These are phyloP conservation scores for Catharus bicknelli DNA, from an alignment of 2,113 vertebrate species.

Conservation along the genomic window DNA sequence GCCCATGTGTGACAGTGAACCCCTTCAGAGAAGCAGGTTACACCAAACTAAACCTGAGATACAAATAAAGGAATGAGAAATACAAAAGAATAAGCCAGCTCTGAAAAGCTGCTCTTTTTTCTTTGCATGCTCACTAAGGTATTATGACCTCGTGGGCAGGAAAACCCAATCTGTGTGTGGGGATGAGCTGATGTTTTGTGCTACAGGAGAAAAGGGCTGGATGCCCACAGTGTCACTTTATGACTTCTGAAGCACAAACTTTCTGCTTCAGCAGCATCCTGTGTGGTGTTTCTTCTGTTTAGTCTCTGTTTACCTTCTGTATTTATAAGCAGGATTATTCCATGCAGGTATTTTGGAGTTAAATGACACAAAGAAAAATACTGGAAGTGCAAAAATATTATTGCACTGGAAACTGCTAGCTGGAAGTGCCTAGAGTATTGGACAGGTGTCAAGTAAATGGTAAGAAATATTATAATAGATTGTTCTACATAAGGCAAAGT, in stretches of 20 bases:
- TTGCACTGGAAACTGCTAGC: not conserved
- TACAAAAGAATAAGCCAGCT: not conserved
- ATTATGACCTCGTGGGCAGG: rapidly evolving
- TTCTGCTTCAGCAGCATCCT: not conserved
- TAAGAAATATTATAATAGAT: not conserved
- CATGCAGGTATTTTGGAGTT: not conserved
- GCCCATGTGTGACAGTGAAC: rapidly evolving
- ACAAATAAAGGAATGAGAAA: not conserved
- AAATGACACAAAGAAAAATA: not conserved
- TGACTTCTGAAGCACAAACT: not conserved
- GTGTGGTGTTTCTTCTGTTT: not conserved
- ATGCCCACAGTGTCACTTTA: not conserved
- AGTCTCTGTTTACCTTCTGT: not conserved
- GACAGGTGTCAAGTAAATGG: constrained; percentile 5
- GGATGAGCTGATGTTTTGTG: not conserved
- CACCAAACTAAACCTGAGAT: not conserved
- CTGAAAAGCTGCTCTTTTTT: not conserved
- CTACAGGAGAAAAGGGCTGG: not conserved
- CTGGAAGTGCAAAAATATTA: not conserved
- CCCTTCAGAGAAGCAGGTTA: not conserved
- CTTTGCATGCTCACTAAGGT: not conserved
- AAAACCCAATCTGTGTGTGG: not conserved
- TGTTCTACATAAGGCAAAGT: not conserved
- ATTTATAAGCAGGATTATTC: constrained; percentile 5
- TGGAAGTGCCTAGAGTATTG: not conserved